Evolutionary conservation across 2,797 vertebrate genomes (phyloP).

Genomic region (Alca torda): DNA sequence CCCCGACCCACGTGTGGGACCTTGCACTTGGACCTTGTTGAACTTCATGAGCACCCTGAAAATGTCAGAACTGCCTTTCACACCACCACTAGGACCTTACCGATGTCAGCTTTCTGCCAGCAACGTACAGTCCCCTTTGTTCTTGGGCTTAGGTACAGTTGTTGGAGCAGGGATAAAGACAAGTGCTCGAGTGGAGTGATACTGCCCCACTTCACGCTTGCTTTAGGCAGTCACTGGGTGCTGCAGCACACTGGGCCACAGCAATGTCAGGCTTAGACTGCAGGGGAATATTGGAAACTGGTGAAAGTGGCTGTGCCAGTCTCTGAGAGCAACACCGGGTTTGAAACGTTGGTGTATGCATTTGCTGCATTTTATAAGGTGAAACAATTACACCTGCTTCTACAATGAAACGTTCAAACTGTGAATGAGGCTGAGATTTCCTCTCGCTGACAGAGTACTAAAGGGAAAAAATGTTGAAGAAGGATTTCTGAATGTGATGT

Average conservation of each 20-base stretch:
- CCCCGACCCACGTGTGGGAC: not conserved
- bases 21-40: not conserved
- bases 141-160: not conserved
- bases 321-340: not conserved
- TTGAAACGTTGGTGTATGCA: not conserved
- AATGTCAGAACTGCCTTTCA: not conserved
- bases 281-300: not conserved
- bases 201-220: rapidly evolving
- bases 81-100: not conserved
- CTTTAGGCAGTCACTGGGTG: not conserved
- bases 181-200: not conserved
- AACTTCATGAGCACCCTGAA: not conserved
- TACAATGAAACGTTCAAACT: not conserved
- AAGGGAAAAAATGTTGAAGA: not conserved
- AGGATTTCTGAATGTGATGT: not conserved
- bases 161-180: not conserved
- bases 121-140: not conserved
- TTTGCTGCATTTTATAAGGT: not conserved
- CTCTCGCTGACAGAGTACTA: not conserved
- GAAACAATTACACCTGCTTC: not conserved
- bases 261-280: not conserved
- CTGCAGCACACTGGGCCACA: not conserved
- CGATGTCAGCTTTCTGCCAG: not conserved
- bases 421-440: not conserved
- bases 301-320: not conserved